phyloP scores from a whole-genome alignment of 2,797 vertebrate genomes.

The Coilia nasus region DNA sequence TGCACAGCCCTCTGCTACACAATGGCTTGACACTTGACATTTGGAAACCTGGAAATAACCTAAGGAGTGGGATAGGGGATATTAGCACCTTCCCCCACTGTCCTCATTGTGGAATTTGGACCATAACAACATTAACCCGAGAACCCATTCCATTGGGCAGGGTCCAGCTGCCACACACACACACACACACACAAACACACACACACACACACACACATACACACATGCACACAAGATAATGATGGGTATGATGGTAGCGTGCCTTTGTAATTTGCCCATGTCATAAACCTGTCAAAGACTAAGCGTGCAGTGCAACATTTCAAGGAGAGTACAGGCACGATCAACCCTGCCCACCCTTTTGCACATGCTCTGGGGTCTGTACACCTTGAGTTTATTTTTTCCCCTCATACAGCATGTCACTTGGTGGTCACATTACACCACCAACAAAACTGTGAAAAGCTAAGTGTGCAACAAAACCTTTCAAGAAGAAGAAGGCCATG shows the following conservation, averaged over 20 bases:
- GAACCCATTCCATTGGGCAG: conserved; percentile 2
- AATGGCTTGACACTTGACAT: conserved; percentile 43
- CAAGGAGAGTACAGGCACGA: not conserved
- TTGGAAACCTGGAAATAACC: conserved; percentile 19
- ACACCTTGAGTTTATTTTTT: not conserved
- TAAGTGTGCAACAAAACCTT: no score
- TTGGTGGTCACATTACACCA: no score
- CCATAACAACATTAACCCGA: not conserved
- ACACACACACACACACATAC: no score
- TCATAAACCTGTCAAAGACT: conserved; percentile 4
- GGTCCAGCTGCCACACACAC: not conserved
- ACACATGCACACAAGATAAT: not conserved
- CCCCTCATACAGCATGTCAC: not conserved
- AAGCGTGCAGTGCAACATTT: not conserved
- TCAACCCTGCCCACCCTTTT: not conserved
- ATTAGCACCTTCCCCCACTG: not conserved
- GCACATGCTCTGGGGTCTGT: not conserved
- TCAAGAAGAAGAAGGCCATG: no score
- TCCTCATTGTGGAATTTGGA: not conserved
- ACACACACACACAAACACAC: not conserved
- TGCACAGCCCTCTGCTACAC: conserved; percentile 46
- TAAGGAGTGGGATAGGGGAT: not conserved
- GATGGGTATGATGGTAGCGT: not conserved
- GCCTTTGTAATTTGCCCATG: not conserved
- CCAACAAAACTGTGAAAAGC: no score